A percentile compares a stretch with the other conserved stretches of the same genome.
These are phyloP conservation scores for Drosophila greeni DNA, from an alignment of 2,888 invertebrate genomes.

Conservation along the genomic window DNA sequence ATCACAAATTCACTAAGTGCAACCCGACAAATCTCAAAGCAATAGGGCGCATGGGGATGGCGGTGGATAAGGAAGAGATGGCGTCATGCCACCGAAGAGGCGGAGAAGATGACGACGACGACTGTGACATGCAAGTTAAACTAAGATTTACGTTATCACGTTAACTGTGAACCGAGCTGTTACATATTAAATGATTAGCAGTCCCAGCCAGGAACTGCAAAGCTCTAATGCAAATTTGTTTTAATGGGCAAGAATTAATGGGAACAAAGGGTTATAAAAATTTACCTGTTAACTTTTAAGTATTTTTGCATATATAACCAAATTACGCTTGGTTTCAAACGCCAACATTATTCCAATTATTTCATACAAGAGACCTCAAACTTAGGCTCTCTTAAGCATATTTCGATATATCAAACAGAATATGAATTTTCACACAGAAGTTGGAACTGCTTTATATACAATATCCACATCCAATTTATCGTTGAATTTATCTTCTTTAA, in stretches of 20 bases:
- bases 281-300: neutral
- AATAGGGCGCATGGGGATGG: constrained; percentile 38
- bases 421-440: too few species aligned
- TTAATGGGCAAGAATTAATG: neutral
- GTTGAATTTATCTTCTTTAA: too few species aligned
- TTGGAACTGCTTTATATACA: too few species aligned
- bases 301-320: too few species aligned
- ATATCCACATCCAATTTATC: too few species aligned
- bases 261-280: neutral
- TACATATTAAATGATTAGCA: constrained; percentile 55
- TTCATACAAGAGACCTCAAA: too few species aligned
- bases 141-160: constrained; percentile 44
- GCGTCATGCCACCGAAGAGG: constrained; percentile 8
- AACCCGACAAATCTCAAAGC: constrained; percentile 40
- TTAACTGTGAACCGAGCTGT: constrained; percentile 56
- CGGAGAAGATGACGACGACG: constrained; percentile 19
- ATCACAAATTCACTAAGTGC: constrained; percentile 23
- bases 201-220: constrained; percentile 40
- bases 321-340: neutral
- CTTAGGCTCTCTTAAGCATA: too few species aligned
- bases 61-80: constrained; percentile 25
- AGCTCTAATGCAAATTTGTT: constrained; percentile 11
- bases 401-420: too few species aligned
- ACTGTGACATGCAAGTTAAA: constrained; percentile 56
- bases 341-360: too few species aligned